Conservation (phyloP, 2,888 invertebrate species). For the Napeogenes inachia region DNA sequence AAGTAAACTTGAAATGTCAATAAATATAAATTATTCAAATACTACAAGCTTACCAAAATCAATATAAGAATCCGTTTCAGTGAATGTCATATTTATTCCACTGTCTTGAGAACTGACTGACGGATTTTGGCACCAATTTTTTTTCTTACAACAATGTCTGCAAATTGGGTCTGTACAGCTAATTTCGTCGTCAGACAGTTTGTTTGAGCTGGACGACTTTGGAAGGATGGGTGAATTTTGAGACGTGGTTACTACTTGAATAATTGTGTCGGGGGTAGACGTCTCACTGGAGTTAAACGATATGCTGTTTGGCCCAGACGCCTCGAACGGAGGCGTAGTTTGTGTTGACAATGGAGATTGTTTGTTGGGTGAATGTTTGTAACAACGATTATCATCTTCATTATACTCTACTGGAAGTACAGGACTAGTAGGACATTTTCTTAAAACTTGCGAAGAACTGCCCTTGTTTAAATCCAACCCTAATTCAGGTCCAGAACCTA, state of each 20-base stretch:
- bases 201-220: conserved; percentile 76
- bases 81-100: conserved; percentile 85
- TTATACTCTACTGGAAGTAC: conserved; percentile 56
- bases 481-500: conserved; percentile 67
- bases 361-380: conserved; percentile 51
- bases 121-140: conserved; percentile 81
- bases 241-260: conserved; percentile 64
- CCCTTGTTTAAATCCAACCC: conserved; percentile 57
- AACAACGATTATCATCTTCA: conserved; percentile 48
- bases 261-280: conserved; percentile 73
- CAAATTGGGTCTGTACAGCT: conserved; percentile 64
- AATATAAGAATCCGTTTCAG: conserved; percentile 80
- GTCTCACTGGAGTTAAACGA: conserved; percentile 75
- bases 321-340: conserved; percentile 64
- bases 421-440: conserved; percentile 72
- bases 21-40: too few species aligned
- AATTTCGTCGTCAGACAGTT: conserved; percentile 78
- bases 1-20: too few species aligned
- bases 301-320: conserved; percentile 66
- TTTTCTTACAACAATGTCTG: conserved; percentile 72
- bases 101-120: conserved; percentile 87
- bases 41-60: conserved; percentile 58
- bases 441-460: conserved; percentile 45
- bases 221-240: conserved; percentile 64
- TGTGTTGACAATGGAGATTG: conserved; percentile 67